phyloP scores from a whole-genome alignment of 1,140 invertebrate genomes.

The Drosophila sulfurigaster region DNA sequence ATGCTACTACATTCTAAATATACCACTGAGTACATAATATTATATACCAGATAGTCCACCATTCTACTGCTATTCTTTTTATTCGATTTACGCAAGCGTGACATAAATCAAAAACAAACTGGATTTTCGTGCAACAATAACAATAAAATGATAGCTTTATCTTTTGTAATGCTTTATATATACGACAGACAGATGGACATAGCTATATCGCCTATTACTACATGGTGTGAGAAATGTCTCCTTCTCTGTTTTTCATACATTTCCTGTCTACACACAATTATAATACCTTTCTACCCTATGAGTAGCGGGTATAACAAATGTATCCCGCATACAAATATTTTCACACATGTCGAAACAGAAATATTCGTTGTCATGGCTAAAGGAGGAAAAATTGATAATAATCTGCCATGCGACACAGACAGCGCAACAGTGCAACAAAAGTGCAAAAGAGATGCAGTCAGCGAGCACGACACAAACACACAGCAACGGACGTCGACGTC shows the following conservation, averaged over 20 bases:
- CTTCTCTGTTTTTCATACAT: not conserved
- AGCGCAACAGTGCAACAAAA: not conserved
- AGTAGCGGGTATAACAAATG: not conserved
- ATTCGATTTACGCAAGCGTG: no score
- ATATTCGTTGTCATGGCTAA: constrained; percentile 74
- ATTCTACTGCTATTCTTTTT: no score
- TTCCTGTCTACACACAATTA: no score
- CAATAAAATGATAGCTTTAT: no score
- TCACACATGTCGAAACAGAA: constrained; percentile 72
- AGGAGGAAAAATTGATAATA: constrained; percentile 62
- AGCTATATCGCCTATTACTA: no score
- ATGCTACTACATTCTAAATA: no score
- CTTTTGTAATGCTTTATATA: no score
- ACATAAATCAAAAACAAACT: no score
- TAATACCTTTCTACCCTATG: not conserved
- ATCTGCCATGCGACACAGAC: constrained; percentile 39
- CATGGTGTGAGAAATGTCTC: not conserved
- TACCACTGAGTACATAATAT: no score
- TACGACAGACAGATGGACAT: no score
- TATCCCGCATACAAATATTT: constrained; percentile 53
- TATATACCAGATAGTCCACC: no score
- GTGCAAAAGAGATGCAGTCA: constrained; percentile 23
- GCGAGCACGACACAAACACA: constrained; percentile 33
- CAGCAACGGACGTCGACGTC: not conserved
- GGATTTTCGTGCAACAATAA: no score